Base-by-base conservation (phyloP, 2,888 invertebrate species). In the Euzophera pinguis region DNA sequence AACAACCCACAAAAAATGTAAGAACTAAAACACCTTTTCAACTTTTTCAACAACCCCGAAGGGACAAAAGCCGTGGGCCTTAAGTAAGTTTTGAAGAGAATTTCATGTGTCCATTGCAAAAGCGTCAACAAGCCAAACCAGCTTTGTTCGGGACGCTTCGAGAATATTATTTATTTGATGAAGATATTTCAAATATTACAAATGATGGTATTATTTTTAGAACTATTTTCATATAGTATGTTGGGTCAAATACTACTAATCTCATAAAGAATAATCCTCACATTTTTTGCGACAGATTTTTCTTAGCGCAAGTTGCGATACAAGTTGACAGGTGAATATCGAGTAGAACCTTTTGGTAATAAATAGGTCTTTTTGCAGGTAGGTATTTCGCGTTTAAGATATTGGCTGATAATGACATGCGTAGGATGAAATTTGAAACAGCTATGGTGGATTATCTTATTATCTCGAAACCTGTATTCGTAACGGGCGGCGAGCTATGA, bases 11-110 rank as follows among this genome's bases (percentile, higher is more conserved):
- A 70, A 78, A 78, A 78, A 81, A 77, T 76, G 65, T 78, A 81
- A 79, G 80, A 78, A 81, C 80, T 79, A 78, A 76, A 71, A 78
- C 74, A 81, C 78, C 78, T 78, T 78, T 80, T 75, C 78, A 82
- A 83, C 75, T 80, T 75, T 64, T 67, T 70, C 68, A 62, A 74
- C 69, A 57, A 51, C 47, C n/a, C 53, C 37, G 39, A 47, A 52
- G 57, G 53, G 27, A 38, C 16, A 47, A 10, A 47, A 47, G 35
- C 17, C 47, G 47, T 12, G 22, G n/a, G 0, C 13, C 17, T 47
- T 35, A 35, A 13, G 47, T 37, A 37, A 47, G 48, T 48, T 48
- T 48, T 48, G 48, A 48, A 48, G 48, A 27, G 38, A 27, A 13
- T 45, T 29, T 32, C 27, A 43, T 22, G 37, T 38, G 37, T 13